Conservation (phyloP, 2,888 invertebrate species). For the Drosophila mimica region DNA sequence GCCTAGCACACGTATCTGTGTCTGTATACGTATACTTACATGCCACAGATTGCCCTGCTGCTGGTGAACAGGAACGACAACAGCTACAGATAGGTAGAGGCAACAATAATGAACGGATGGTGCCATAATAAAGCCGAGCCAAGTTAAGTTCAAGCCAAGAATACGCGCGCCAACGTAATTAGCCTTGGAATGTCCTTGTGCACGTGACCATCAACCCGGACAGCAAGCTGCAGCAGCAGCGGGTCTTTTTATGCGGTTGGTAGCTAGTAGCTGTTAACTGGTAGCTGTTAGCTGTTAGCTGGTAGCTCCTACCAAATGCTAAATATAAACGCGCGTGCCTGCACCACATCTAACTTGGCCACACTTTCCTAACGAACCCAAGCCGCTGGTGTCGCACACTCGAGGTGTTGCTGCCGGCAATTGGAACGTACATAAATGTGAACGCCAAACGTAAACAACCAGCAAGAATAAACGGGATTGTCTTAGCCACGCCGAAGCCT, state of each 20-base stretch:
- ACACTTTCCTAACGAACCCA: constrained; percentile 75
- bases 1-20: constrained; percentile 15
- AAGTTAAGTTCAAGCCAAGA: constrained; percentile 24
- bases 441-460: constrained; percentile 59
- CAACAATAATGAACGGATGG: constrained; percentile 66
- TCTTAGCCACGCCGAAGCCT: neutral
- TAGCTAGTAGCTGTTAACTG: neutral
- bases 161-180: constrained; percentile 72
- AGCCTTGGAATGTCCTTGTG: constrained; percentile 81
- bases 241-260: constrained; percentile 33
- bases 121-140: constrained; percentile 62
- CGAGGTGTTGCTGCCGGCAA: constrained; percentile 57
- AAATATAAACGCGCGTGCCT: constrained; percentile 80
- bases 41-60: constrained; percentile 61
- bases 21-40: constrained; percentile 38
- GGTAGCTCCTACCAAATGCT: constrained; percentile 48
- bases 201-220: constrained; percentile 70
- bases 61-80: constrained; percentile 20
- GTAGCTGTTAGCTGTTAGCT: neutral
- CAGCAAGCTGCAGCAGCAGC: constrained; percentile 17
- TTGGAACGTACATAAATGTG: constrained; percentile 47
- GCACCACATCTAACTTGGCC: constrained; percentile 75
- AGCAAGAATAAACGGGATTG: constrained; percentile 18
- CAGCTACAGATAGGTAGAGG: constrained; percentile 19
- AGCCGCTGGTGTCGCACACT: constrained; percentile 22